Evolutionary conservation across 2,797 vertebrate genomes (phyloP).

Genomic region (Enteromius treurensis): DNA sequence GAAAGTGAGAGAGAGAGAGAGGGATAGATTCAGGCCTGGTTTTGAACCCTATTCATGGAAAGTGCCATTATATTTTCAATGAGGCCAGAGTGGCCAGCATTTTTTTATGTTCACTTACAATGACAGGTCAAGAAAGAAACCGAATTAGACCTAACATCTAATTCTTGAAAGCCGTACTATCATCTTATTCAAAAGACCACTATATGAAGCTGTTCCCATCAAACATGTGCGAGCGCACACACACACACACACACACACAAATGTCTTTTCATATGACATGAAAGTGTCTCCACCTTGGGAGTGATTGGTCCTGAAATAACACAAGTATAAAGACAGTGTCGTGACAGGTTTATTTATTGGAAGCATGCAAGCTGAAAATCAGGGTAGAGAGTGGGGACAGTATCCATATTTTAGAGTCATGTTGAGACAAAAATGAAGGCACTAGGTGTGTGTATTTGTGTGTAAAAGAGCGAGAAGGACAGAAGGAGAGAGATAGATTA

Average conservation of each 20-base stretch:
- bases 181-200: not conserved
- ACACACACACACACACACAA: not conserved
- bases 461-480: conserved; percentile 40
- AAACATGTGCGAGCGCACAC: not conserved
- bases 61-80: conserved; percentile 8
- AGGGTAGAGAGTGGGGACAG: conserved; percentile 37
- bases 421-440: conserved; percentile 44
- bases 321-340: conserved; percentile 37
- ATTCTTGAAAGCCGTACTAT: not conserved
- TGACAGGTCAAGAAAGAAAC: conserved; percentile 13
- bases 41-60: not conserved
- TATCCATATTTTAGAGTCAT: conserved; percentile 46
- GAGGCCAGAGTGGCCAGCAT: not conserved
- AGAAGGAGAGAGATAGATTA: conserved; percentile 40
- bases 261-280: conserved; percentile 26
- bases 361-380: conserved; percentile 49
- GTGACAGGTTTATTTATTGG: conserved; percentile 50
- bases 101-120: not conserved
- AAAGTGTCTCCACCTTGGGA: conserved; percentile 44
- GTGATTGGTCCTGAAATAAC: conserved; percentile 43
- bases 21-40: not conserved
- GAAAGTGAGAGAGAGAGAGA: not conserved
- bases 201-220: conserved; percentile 6
- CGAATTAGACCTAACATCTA: not conserved
- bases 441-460: conserved; percentile 36